These are phyloP conservation scores for Galeopterus variegatus DNA, from an alignment of 2,113 vertebrate species.

Conservation along the genomic window DNA sequence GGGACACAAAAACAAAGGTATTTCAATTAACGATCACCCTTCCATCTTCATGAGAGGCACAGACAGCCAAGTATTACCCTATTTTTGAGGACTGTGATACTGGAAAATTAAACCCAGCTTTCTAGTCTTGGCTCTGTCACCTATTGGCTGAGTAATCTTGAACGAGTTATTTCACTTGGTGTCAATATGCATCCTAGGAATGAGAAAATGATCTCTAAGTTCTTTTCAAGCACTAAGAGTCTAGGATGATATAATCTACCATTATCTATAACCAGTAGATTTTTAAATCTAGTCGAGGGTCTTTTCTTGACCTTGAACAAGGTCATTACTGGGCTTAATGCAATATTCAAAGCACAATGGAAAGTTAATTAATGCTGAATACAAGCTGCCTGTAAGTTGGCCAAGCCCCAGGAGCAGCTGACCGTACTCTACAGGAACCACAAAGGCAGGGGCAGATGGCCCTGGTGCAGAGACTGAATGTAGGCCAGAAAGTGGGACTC, in stretches of 20 bases:
- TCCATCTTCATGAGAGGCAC: not conserved
- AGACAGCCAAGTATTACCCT: not conserved
- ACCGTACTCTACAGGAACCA: not conserved
- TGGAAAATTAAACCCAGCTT: conserved; percentile 7
- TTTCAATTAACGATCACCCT: not conserved
- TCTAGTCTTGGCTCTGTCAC: not conserved
- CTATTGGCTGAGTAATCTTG: not conserved
- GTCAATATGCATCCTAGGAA: not conserved
- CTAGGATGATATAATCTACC: not conserved
- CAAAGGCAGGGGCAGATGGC: not conserved
- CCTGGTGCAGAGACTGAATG: not conserved
- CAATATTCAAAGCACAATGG: not conserved
- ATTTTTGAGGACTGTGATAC: not conserved
- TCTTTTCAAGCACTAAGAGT: not conserved
- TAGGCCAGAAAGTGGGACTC: not conserved
- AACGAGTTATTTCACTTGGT: not conserved
- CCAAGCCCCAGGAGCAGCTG: not conserved
- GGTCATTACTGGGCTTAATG: not conserved
- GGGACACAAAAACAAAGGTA: not conserved
- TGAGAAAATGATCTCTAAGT: not conserved
- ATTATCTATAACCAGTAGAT: not conserved
- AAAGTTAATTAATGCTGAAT: not conserved
- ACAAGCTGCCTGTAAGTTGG: not conserved
- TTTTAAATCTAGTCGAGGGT: not conserved
- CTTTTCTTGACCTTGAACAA: not conserved